A percentile compares a stretch with the other conserved stretches of the same genome.
These are phyloP conservation scores for Nothura maculosa DNA, from an alignment of 2,797 vertebrate species.

Conservation along the genomic window DNA sequence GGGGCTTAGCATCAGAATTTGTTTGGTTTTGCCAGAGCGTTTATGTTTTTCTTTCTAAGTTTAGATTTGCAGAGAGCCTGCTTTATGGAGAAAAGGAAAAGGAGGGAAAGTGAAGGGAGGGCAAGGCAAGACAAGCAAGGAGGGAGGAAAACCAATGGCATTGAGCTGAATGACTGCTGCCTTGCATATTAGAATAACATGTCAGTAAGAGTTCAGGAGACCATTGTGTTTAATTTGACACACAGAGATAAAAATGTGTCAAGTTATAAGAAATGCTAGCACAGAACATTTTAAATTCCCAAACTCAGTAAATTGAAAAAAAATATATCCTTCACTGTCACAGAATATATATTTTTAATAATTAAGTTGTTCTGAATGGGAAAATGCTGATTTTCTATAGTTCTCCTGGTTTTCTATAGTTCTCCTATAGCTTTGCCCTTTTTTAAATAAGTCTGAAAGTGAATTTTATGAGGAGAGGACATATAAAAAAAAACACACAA, in stretches of 20 bases:
- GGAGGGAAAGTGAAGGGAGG: not conserved
- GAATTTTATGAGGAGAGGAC: not conserved
- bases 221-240: no score
- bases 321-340: not conserved
- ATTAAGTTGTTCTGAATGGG: not conserved
- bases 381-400: not conserved
- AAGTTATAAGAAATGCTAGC: not conserved
- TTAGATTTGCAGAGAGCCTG: not conserved
- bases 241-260: not conserved
- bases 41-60: not conserved
- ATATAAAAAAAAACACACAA: not conserved
- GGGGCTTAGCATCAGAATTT: not conserved
- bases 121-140: no score
- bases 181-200: not conserved
- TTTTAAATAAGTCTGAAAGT: not conserved
- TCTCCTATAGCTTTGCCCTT: not conserved
- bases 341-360: not conserved
- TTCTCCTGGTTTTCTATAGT: not conserved
- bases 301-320: not conserved
- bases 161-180: fast-evolving
- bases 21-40: not conserved
- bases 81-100: not conserved
- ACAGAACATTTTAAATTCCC: not conserved
- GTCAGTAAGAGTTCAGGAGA: not conserved
- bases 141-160: not conserved